A percentile compares a stretch with the other conserved stretches of the same genome.
phyloP scores from a whole-genome alignment of 2,888 invertebrate species.

The Drosophila melanosoma region DNA sequence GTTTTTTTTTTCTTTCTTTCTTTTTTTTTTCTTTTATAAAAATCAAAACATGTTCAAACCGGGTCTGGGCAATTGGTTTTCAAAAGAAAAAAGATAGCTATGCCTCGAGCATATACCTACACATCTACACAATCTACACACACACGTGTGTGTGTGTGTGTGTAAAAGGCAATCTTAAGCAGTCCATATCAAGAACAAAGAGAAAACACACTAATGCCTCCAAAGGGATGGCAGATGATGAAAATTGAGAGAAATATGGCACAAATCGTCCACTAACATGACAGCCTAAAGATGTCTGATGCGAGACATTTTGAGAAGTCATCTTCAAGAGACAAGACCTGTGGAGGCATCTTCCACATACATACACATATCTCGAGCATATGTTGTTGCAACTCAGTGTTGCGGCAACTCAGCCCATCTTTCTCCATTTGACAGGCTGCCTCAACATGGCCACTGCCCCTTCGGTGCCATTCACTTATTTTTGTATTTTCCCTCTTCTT shows the following conservation, averaged over 20 bases:
- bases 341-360: constrained; percentile 29
- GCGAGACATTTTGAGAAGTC: constrained; percentile 63
- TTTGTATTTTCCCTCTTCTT: not conserved
- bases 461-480: constrained; percentile 11
- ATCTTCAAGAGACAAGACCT: constrained; percentile 10
- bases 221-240: constrained; percentile 20
- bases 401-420: not conserved
- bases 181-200: constrained; percentile 68
- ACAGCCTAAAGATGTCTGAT: constrained; percentile 45
- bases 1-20: constrained; percentile 45
- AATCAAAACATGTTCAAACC: constrained; percentile 64
- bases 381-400: constrained; percentile 26
- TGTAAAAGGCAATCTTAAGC: constrained; percentile 13
- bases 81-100: constrained; percentile 40
- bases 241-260: constrained; percentile 32
- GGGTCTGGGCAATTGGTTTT: constrained; percentile 39
- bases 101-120: constrained; percentile 28
- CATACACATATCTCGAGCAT: constrained; percentile 35
- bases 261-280: constrained; percentile 56
- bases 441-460: constrained; percentile 56
- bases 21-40: constrained; percentile 38
- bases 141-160: constrained; percentile 10
- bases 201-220: constrained; percentile 21
- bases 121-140: constrained; percentile 22
- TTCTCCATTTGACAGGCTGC: constrained; percentile 21